phyloP scores from a whole-genome alignment of 2,888 invertebrate species.

The Geotrupes spiniger region DNA sequence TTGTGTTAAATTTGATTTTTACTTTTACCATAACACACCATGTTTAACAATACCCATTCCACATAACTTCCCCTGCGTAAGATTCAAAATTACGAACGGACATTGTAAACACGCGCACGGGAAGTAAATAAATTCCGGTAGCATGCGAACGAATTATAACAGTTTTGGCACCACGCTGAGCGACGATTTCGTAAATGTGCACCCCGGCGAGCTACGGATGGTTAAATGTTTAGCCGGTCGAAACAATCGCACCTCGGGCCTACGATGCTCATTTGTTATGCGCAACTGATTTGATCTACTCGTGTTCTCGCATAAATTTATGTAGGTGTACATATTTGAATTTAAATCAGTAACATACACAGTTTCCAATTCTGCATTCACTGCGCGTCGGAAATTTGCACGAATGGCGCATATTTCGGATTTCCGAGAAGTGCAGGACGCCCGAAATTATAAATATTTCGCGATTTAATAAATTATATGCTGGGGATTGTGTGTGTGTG shows the following conservation, averaged over 20 bases:
- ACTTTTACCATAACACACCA: too few species aligned
- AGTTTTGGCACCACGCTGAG: slow-evolving; percentile 13
- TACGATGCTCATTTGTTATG: slow-evolving; percentile 40
- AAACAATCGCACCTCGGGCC: slow-evolving; percentile 41
- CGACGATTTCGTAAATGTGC: slow-evolving; percentile 34
- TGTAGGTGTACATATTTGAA: slow-evolving; percentile 27
- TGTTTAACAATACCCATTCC: too few species aligned
- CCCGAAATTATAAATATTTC: slow-evolving; percentile 9
- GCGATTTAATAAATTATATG: slow-evolving; percentile 13
- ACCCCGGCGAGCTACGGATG: slow-evolving; percentile 32
- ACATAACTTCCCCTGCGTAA: too few species aligned
- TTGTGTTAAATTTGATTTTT: too few species aligned
- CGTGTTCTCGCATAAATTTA: slow-evolving; percentile 41
- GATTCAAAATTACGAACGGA: neutral
- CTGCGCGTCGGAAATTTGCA: neutral
- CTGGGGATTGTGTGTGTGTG: too few species aligned
- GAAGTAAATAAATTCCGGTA: slow-evolving; percentile 2
- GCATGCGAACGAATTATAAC: slow-evolving; percentile 1
- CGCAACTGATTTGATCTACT: slow-evolving; percentile 40
- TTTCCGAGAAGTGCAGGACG: neutral
- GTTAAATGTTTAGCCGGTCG: slow-evolving; percentile 37
- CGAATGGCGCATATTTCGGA: neutral
- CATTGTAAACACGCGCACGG: neutral
- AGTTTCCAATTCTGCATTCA: neutral
- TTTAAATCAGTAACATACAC: slow-evolving; percentile 7